Conservation (phyloP, 2,797 vertebrate genomes). For the Erpetoichthys calabaricus region DNA sequence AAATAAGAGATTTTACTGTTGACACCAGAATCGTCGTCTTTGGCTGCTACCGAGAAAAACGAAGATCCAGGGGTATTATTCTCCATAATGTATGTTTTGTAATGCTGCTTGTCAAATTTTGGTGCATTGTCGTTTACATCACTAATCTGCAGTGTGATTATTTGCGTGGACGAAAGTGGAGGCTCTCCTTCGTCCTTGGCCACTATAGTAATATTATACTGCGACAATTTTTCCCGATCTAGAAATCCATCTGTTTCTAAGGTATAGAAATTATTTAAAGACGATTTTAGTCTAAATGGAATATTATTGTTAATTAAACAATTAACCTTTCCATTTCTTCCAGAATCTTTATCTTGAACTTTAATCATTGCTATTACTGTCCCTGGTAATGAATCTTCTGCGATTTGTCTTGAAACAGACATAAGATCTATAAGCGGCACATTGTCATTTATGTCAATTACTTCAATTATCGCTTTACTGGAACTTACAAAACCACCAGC, state of each 20-base stretch:
- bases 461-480: constrained; percentile 39
- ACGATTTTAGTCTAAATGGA: constrained; percentile 42
- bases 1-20: constrained; percentile 48
- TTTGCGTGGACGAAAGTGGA: constrained; percentile 34
- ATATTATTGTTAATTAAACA: constrained; percentile 33
- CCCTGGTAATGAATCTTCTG: constrained; percentile 37
- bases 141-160: constrained; percentile 34
- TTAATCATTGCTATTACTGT: constrained; percentile 50
- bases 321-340: constrained; percentile 41
- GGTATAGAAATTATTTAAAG: constrained; percentile 43
- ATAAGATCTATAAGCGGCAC: constrained; percentile 43
- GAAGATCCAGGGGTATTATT: constrained; percentile 44
- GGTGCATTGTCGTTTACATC: constrained; percentile 51
- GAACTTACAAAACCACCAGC: constrained; percentile 27
- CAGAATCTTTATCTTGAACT: constrained; percentile 48
- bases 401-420: constrained; percentile 41
- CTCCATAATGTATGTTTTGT: constrained; percentile 36
- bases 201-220: constrained; percentile 47
- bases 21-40: constrained; percentile 40
- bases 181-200: constrained; percentile 41
- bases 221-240: constrained; percentile 39
- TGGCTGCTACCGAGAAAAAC: constrained; percentile 36
- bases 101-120: constrained; percentile 26
- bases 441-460: constrained; percentile 51
- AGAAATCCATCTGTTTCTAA: constrained; percentile 37